Conservation (phyloP, 2,888 invertebrate species). For the Orgyia antiqua region DNA sequence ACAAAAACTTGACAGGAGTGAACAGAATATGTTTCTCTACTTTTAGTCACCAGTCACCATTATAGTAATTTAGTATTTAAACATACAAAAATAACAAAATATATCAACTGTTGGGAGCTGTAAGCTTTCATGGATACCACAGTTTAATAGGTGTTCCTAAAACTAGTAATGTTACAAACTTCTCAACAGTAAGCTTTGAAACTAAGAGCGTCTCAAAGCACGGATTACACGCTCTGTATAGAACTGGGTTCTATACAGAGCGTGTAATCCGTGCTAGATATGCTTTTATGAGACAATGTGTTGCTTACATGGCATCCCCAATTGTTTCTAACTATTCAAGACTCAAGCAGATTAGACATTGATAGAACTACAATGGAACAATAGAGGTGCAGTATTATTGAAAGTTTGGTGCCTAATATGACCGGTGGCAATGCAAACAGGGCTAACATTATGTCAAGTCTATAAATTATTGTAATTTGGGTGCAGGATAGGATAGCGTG, state of each 20-base stretch:
- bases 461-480: too few relatives aligned
- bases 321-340: conserved; percentile 30
- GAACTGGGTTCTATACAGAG: too few relatives aligned
- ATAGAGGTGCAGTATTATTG: neutral
- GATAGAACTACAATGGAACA: conserved; percentile 17
- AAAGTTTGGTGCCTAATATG: too few relatives aligned
- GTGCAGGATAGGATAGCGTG: too few relatives aligned
- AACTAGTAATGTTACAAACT: neutral
- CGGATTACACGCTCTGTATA: neutral
- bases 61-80: too few relatives aligned
- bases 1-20: too few relatives aligned
- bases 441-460: too few relatives aligned
- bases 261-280: conserved; percentile 5
- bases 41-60: too few relatives aligned
- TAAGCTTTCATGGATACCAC: neutral
- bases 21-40: too few relatives aligned
- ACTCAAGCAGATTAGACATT: conserved; percentile 25
- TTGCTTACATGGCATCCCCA: conserved; percentile 17
- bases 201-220: conserved; percentile 3
- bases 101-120: too few relatives aligned
- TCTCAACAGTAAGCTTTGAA: neutral
- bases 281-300: conserved; percentile 18
- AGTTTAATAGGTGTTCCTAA: neutral
- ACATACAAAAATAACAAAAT: too few relatives aligned
- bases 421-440: too few relatives aligned